Evolutionary conservation across 2,113 vertebrate genomes (phyloP).

Genomic region (Phainopepla nitens): DNA sequence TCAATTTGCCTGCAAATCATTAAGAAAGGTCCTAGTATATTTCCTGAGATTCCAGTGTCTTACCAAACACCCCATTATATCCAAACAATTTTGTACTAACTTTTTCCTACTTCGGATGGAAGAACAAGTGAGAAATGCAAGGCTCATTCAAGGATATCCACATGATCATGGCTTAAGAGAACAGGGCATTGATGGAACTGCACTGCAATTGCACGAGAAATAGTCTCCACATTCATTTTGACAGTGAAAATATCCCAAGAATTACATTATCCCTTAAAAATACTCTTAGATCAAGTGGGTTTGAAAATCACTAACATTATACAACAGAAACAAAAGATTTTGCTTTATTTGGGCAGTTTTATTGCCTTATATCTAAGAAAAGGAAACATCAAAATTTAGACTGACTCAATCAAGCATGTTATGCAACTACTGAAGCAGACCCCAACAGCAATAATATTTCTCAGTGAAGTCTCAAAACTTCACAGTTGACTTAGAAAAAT

Average conservation of each 20-base stretch:
- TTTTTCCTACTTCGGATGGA: not conserved
- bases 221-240: not conserved
- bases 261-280: not conserved
- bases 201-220: not conserved
- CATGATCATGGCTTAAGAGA: accelerated
- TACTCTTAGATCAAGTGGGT: not conserved
- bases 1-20: not conserved
- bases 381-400: not conserved
- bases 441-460: not conserved
- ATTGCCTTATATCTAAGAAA: not conserved
- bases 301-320: not conserved
- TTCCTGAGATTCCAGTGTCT: not conserved
- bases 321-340: not conserved
- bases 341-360: not conserved
- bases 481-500: not conserved
- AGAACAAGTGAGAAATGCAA: not conserved
- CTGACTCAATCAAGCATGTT: not conserved
- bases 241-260: not conserved
- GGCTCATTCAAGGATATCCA: not conserved
- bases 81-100: not conserved
- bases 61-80: not conserved
- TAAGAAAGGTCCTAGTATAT: not conserved
- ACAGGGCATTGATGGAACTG: not conserved
- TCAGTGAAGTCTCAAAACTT: not conserved
- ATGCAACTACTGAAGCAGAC: not conserved